These are phyloP conservation scores for Drosophila ustulata DNA, from an alignment of 2,888 invertebrate species.

Conservation along the genomic window DNA sequence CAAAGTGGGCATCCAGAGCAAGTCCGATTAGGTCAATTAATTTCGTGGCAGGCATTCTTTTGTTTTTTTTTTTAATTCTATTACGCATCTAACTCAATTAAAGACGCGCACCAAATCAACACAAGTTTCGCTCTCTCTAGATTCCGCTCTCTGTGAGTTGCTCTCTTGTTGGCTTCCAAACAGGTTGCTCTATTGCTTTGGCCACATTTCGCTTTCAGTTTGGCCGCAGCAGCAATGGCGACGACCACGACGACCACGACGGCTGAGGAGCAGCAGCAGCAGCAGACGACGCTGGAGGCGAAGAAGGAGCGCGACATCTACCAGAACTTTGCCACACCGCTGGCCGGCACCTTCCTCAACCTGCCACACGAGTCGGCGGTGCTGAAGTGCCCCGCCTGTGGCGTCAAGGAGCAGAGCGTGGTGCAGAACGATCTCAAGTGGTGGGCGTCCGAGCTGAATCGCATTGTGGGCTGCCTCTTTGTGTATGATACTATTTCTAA, in stretches of 20 bases:
- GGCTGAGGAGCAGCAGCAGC: slow-evolving; percentile 35
- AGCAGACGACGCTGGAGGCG: slow-evolving; percentile 27
- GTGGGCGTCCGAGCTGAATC: slow-evolving; percentile 82
- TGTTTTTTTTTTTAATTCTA: slow-evolving; percentile 58
- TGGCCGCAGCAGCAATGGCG: slow-evolving; percentile 41
- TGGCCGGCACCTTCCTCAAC: slow-evolving; percentile 82
- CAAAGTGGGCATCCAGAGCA: slow-evolving; percentile 77
- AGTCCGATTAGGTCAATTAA: slow-evolving; percentile 69
- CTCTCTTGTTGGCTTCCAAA: slow-evolving; percentile 24
- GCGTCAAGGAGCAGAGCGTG: slow-evolving; percentile 73
- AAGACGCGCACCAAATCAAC: slow-evolving; percentile 47
- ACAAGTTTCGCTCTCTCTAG: not conserved
- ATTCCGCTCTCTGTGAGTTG: not conserved
- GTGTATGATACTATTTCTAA: slow-evolving; percentile 67
- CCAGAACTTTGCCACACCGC: slow-evolving; percentile 82
- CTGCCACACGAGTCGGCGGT: slow-evolving; percentile 73
- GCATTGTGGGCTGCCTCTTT: slow-evolving; percentile 81
- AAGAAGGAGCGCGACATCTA: slow-evolving; percentile 73
- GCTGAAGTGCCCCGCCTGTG: slow-evolving; percentile 82
- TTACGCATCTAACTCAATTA: slow-evolving; percentile 76
- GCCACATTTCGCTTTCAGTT: slow-evolving; percentile 61
- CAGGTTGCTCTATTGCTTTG: slow-evolving; percentile 38
- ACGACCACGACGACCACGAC: slow-evolving; percentile 35
- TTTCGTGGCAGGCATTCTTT: slow-evolving; percentile 34
- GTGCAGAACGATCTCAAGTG: slow-evolving; percentile 81